These are phyloP conservation scores for Oryzias melastigma DNA, from an alignment of 2,113 vertebrate genomes.

Conservation along the genomic window DNA sequence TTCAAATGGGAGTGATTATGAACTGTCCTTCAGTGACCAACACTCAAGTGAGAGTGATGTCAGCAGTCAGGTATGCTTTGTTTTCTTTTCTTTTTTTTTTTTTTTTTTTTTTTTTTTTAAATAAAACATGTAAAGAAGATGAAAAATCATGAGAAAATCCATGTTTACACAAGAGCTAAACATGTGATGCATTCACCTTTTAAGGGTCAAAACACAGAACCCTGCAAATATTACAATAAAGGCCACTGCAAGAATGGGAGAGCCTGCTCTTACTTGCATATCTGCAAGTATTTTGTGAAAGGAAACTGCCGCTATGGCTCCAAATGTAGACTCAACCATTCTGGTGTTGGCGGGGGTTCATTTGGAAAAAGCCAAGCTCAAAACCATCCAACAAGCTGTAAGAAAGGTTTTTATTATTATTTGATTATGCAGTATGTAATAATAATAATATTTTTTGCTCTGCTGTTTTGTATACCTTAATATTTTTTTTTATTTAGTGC, in stretches of 20 bases:
- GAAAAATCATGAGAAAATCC: no score
- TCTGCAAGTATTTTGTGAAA: constrained; percentile 58
- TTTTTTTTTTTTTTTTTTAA: no score
- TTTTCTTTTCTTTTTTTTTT: no score
- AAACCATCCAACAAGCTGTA: background rate
- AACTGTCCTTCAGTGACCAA: no score
- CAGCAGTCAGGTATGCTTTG: no score
- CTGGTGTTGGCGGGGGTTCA: background rate
- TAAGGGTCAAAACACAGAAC: background rate
- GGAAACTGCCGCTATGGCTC: constrained; percentile 53
- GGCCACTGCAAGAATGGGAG: constrained; percentile 42
- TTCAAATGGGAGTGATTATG: no score
- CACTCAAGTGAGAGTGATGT: no score
- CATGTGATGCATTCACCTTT: background rate
- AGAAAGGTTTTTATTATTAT: constrained; percentile 8
- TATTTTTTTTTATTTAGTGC: constrained; percentile 22
- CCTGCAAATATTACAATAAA: constrained; percentile 67
- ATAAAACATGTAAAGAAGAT: no score
- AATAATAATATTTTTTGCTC: background rate
- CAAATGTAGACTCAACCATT: constrained; percentile 57
- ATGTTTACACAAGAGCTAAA: no score
- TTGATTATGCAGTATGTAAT: background rate
- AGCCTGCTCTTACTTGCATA: constrained; percentile 52
- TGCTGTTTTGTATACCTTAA: background rate
- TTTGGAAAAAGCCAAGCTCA: background rate